These are phyloP conservation scores for Stichopus chloronotus DNA, from an alignment of 35 echinoderm and acorn worm species.

Conservation along the genomic window DNA sequence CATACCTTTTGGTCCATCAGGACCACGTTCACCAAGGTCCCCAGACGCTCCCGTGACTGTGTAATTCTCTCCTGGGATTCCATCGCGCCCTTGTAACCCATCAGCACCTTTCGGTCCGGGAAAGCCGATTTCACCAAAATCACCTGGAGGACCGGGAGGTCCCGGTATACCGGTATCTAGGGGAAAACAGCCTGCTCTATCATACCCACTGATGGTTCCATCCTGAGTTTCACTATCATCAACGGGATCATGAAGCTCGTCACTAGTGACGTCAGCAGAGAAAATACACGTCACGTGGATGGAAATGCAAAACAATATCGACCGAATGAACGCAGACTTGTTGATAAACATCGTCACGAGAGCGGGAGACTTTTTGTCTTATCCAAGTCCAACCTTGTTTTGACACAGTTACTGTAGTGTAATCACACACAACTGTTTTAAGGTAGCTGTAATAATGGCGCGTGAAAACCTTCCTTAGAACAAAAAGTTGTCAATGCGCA, in stretches of 20 bases:
- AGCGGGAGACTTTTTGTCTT: too few relatives aligned
- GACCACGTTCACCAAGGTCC: slow-evolving; percentile 11
- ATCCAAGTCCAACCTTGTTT: too few relatives aligned
- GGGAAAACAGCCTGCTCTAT: background rate
- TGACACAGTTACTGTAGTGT: too few relatives aligned
- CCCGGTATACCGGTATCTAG: background rate
- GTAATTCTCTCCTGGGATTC: background rate
- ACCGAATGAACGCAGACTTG: background rate
- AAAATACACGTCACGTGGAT: background rate
- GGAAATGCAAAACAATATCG: background rate
- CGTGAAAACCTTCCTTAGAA: too few relatives aligned
- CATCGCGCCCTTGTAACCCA: slow-evolving; percentile 20
- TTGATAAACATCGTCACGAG: background rate
- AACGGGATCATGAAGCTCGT: background rate
- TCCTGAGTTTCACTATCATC: background rate
- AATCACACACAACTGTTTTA: too few relatives aligned
- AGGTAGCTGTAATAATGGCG: too few relatives aligned
- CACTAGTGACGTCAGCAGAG: slow-evolving; percentile 6
- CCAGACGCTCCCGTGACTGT: background rate
- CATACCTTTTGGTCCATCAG: background rate
- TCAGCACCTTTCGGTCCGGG: slow-evolving; percentile 17
- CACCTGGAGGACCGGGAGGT: slow-evolving; percentile 16
- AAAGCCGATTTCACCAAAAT: slow-evolving; percentile 4
- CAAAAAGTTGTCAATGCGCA: too few relatives aligned
- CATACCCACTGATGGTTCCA: background rate